phyloP scores from a whole-genome alignment of 2,888 invertebrate species.

The Oxystoma pomonae region DNA sequence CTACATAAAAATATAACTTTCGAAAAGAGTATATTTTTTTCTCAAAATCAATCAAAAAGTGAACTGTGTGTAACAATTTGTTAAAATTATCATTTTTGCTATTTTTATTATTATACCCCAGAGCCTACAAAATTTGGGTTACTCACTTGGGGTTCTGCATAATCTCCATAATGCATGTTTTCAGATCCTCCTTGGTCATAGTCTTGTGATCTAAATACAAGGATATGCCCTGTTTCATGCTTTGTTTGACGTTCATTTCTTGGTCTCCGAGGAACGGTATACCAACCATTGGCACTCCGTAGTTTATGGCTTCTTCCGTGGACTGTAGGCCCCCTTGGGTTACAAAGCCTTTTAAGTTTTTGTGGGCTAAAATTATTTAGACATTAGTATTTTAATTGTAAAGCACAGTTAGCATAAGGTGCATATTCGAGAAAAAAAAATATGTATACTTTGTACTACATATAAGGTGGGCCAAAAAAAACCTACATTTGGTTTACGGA shows the following conservation, averaged over 20 bases:
- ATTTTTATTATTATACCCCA: too few relatives aligned
- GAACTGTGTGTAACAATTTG: too few relatives aligned
- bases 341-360: constrained; percentile 48
- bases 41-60: too few relatives aligned
- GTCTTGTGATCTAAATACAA: constrained; percentile 22
- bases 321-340: constrained; percentile 34
- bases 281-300: constrained; percentile 26
- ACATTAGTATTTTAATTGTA: too few relatives aligned
- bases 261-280: constrained; percentile 33
- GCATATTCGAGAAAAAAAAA: too few relatives aligned
- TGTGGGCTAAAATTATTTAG: constrained; percentile 36
- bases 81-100: too few relatives aligned
- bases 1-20: too few relatives aligned
- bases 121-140: not conserved
- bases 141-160: constrained; percentile 28
- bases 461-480: too few relatives aligned
- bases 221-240: constrained; percentile 26
- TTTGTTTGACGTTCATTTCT: constrained; percentile 25
- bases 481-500: too few relatives aligned
- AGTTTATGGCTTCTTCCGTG: constrained; percentile 27
- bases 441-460: too few relatives aligned
- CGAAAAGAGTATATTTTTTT: too few relatives aligned
- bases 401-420: too few relatives aligned
- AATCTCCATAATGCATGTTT: constrained; percentile 23
- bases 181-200: constrained; percentile 21